Evolutionary conservation across 2,888 invertebrate genomes (phyloP), one percentile per base, ranked within the genome.

Genomic region (Acrocera orbiculus): DNA sequence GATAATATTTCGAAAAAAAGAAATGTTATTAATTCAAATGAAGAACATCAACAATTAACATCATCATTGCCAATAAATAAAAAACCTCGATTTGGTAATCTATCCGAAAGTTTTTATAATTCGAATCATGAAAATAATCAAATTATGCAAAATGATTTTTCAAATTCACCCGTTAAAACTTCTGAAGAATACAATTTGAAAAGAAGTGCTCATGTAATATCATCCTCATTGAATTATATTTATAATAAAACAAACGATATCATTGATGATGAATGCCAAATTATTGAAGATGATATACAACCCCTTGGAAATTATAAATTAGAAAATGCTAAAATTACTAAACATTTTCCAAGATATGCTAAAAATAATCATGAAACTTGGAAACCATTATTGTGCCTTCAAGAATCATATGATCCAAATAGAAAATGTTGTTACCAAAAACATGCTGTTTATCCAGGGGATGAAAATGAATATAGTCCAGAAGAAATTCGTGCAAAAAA

Each of bases 11-110:
- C 66, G 3, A 67, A 65, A 50, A 61, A 66, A 42, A 65, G 66
- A 46, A 65, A 64, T 44, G 67, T 66, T 27, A 61, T 65, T 26
- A 66, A 67, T 16, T 53, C 76, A 34, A 64, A 66, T 13, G 76
- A 76, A 47, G 76, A 79, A 41, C 66, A 82, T 41, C 69, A 72
- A 54, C 79, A 78, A 30, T 64, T 85, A 32, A 78, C 76, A 37
- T n/a, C 27, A 17, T 10, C 28, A 16, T 24, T 30, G 16, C 38
- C 38, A 37, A 25, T 27, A 10, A 24, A 19, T 15, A 30, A 27
- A 33, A 28, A 34, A 11, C 20, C 16, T 23, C n/a, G n/a, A n/a
- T 2, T 11, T 4, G 23, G 11, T 23, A 4, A 23, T 5, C n/a
- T 5, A 23, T 2, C 11, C 4, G n/a, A 3, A 11, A 11, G 5